Evolutionary conservation across 2,113 vertebrate species (phyloP).

Genomic region (Thinocorus orbignyianus): DNA sequence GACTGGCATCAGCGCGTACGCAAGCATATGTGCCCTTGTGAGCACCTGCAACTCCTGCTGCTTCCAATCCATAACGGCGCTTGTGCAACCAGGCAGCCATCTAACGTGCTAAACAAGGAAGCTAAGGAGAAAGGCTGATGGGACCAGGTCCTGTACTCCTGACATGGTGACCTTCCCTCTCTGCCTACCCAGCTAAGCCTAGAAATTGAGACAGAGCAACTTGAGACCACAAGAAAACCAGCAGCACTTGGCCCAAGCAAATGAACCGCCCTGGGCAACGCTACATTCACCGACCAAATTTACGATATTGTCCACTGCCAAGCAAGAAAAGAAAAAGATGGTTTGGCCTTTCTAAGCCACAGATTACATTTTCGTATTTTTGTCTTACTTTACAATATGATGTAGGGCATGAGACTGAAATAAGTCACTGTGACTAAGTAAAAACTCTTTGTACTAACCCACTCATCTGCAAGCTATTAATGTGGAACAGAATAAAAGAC

Average conservation of each 20-base stretch:
- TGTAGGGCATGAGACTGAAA: background rate
- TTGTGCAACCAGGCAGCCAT: background rate
- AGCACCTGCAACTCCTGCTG: background rate
- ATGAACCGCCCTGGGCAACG: background rate
- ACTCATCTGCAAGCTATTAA: background rate
- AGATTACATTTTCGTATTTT: background rate
- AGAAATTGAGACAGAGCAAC: background rate
- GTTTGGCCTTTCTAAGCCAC: background rate
- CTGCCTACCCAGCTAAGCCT: background rate
- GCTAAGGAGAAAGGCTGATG: background rate
- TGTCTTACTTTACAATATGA: background rate
- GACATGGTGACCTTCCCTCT: background rate
- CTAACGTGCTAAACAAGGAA: background rate
- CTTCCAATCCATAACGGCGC: background rate
- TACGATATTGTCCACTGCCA: background rate
- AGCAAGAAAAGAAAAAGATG: background rate
- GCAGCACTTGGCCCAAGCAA: background rate
- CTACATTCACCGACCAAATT: background rate
- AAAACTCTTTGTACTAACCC: background rate
- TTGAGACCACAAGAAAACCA: background rate
- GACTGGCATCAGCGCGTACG: background rate
- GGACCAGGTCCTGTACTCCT: background rate
- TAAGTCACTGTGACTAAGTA: background rate
- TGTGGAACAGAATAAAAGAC: background rate
- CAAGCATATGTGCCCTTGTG: background rate